Percentiles rank a stretch among this genome's conserved stretches.
Conservation (phyloP, 2,797 vertebrate species). For the Buphagus erythrorhynchus region DNA sequence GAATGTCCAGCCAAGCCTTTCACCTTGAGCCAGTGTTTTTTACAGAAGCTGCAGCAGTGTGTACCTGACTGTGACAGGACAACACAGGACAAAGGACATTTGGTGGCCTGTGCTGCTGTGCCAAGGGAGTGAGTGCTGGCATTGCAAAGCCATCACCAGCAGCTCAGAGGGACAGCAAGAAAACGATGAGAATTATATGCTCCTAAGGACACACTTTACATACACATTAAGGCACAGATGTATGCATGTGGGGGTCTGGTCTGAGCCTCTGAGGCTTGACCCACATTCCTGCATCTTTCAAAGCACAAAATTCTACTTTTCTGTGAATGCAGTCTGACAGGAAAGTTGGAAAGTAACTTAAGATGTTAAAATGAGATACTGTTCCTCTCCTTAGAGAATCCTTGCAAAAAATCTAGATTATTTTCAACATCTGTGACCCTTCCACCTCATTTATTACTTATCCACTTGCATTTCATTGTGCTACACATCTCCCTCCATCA, state of each 20-base stretch:
- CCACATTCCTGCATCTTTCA: neutral
- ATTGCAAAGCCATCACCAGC: neutral
- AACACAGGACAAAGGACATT: rapidly evolving
- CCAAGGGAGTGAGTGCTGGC: neutral
- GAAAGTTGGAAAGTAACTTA: neutral
- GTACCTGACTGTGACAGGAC: neutral
- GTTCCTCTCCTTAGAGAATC: neutral
- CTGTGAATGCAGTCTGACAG: neutral
- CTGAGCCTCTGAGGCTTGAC: neutral
- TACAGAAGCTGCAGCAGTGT: neutral
- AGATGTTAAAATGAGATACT: neutral
- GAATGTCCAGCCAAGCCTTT: neutral
- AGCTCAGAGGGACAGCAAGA: neutral
- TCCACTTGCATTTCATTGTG: neutral
- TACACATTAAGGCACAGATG: neutral
- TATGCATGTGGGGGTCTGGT: neutral
- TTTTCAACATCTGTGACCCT: neutral
- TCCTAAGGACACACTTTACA: neutral
- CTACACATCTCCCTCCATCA: neutral
- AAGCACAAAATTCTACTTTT: neutral
- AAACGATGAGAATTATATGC: neutral
- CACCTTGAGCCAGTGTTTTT: neutral
- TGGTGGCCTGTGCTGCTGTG: neutral
- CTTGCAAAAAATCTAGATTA: neutral
- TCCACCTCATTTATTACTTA: neutral